Percentiles rank a stretch among this genome's conserved stretches.
phyloP scores from a whole-genome alignment of 2,113 vertebrate species.

The Daubentonia madagascariensis region DNA sequence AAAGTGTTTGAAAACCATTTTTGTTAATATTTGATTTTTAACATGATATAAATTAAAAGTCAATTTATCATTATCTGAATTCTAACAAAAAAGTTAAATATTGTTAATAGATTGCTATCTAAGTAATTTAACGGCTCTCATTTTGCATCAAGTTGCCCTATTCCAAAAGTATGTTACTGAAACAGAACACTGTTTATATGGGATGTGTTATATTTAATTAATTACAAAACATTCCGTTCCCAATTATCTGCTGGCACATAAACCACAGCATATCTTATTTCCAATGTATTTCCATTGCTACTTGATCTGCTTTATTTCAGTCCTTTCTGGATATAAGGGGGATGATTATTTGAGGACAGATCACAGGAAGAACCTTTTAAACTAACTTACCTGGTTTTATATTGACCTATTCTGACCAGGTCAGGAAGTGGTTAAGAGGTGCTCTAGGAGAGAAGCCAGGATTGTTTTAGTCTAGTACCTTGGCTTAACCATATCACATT shows the following conservation, averaged over 20 bases:
- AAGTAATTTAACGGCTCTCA: neutral
- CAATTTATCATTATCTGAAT: neutral
- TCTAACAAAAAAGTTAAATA: neutral
- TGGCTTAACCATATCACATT: neutral
- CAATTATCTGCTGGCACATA: neutral
- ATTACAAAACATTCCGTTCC: conserved; percentile 1
- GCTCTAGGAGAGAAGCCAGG: neutral
- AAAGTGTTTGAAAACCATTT: neutral
- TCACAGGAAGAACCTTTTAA: neutral
- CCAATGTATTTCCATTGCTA: neutral
- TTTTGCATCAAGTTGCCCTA: neutral
- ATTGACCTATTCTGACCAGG: neutral
- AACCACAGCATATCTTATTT: neutral
- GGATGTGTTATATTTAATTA: neutral
- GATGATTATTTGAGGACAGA: neutral
- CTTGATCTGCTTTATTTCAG: neutral
- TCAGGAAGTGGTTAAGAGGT: neutral
- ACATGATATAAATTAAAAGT: neutral
- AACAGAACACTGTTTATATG: neutral
- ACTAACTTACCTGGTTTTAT: neutral
- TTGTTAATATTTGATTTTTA: conserved; percentile 5
- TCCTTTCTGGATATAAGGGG: neutral
- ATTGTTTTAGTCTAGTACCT: neutral
- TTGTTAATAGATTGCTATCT: neutral
- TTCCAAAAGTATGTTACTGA: neutral